These are phyloP conservation scores for Elanus axillaris DNA, from an alignment of 2,113 vertebrate species.

Conservation along the genomic window DNA sequence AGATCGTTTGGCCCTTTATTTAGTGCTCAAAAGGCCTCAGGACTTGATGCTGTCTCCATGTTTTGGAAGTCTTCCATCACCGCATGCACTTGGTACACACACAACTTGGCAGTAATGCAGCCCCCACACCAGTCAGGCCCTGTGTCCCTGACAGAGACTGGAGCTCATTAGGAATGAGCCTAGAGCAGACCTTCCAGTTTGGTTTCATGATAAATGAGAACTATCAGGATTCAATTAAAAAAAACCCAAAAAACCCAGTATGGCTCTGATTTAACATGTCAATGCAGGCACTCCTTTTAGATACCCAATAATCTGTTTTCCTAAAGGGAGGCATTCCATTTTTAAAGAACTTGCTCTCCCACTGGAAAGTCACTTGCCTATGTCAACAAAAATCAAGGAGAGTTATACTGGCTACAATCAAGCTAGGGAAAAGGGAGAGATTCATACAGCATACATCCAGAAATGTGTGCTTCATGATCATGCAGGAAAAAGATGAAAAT, in stretches of 20 bases:
- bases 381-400: not conserved
- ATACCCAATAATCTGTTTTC: not conserved
- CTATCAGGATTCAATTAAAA: not conserved
- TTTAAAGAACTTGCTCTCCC: not conserved
- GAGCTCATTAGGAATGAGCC: not conserved
- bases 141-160: not conserved
- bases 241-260: not conserved
- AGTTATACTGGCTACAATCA: not conserved
- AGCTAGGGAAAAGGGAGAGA: not conserved
- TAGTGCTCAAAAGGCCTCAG: not conserved
- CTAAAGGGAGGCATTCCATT: not conserved
- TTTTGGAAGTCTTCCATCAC: not conserved
- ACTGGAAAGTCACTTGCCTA: not conserved
- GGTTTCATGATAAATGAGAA: not conserved
- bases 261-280: not conserved
- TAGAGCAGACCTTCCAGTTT: not conserved
- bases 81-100: fast-evolving
- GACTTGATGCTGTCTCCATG: not conserved
- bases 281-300: not conserved
- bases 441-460: not conserved
- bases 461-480: not conserved
- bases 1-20: not conserved
- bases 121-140: fast-evolving
- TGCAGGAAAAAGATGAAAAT: not conserved
- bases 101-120: not conserved